Base-by-base conservation (phyloP, 37 sponge, comb jelly and placozoan species). In the Cladorhizidae sp. region DNA sequence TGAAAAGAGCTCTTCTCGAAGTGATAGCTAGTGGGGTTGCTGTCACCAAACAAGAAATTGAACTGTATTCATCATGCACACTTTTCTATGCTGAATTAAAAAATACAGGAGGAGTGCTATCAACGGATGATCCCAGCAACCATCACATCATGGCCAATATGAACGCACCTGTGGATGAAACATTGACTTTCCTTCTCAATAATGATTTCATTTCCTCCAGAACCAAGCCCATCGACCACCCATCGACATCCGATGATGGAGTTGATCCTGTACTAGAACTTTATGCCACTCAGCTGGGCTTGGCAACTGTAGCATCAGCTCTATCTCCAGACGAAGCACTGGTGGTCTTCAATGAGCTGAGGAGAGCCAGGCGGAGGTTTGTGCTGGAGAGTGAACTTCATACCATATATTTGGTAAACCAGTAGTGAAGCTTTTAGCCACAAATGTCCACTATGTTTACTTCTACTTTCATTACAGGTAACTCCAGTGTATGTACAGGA, bases 311-410 rank as follows among this genome's bases (percentile, higher is more conserved):
- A 25, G 87, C 95, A 57, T 96, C 99, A 18, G 72, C 97, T 72
- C 89, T 99, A 8, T 87, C 97, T 14, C 99, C 99, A 2, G 89
- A 83, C 45, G 93, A 99, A 43, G 96, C 99, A 3, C 81, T 96
- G 55, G 84, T 92, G 32, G 97, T 99, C 14, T 85, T 99, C 26
- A 23, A 42, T 31, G 97, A 99, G 67, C 83, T 99, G 32, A 82
- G 84, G 61, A 86, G 86, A 49, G 99, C 99, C 17, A 76, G 93
- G 43, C 70, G 71, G 62, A 75, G 63, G 42, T 94, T 99, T 83
- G 97, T 94, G 39, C 79, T 99, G 75, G 97, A 99, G 68, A 96
- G 92, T 84, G 99, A 99, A 57, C 89, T 99, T 71, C 99, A 99
- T 75, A 82, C 96, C 52, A 88, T 99, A 33, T 99, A 94, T 72